A percentile compares a stretch with the other conserved stretches of the same genome.
These are phyloP conservation scores for Cryptomyrus ogoouensis DNA, from an alignment of 2,113 vertebrate genomes.

Conservation along the genomic window DNA sequence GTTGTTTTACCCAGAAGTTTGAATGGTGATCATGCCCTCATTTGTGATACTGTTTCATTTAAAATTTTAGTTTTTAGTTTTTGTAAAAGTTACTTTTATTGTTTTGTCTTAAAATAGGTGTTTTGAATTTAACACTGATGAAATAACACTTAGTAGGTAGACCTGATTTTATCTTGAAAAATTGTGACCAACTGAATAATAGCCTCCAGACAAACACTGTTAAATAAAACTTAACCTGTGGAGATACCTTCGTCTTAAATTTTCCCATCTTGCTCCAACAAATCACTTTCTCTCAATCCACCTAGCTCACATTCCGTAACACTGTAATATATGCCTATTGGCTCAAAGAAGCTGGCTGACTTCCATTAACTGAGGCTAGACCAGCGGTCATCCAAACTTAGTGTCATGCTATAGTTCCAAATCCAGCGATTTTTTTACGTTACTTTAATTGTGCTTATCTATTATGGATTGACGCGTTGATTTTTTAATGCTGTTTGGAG, in stretches of 20 bases:
- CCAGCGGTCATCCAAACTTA: neutral
- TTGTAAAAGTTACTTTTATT: neutral
- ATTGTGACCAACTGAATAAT: neutral
- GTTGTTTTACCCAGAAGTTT: neutral
- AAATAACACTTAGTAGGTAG: neutral
- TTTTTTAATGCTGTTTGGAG: neutral
- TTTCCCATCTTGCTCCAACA: neutral
- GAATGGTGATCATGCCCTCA: neutral
- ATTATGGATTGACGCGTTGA: neutral
- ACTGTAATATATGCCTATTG: neutral
- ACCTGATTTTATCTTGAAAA: neutral
- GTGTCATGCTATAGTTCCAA: neutral
- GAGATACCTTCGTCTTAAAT: neutral
- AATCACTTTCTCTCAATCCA: neutral
- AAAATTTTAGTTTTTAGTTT: neutral
- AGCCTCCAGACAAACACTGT: neutral
- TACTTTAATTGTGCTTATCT: neutral
- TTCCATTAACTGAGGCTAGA: neutral
- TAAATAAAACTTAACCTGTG: neutral
- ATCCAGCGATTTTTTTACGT: neutral
- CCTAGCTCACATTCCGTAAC: neutral
- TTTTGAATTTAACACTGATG: neutral
- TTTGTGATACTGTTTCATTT: neutral
- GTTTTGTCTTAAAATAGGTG: neutral
- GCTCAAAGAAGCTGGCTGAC: neutral